These are phyloP conservation scores for Eupleurogrammus muticus DNA, from an alignment of 2,797 vertebrate species.

Conservation along the genomic window DNA sequence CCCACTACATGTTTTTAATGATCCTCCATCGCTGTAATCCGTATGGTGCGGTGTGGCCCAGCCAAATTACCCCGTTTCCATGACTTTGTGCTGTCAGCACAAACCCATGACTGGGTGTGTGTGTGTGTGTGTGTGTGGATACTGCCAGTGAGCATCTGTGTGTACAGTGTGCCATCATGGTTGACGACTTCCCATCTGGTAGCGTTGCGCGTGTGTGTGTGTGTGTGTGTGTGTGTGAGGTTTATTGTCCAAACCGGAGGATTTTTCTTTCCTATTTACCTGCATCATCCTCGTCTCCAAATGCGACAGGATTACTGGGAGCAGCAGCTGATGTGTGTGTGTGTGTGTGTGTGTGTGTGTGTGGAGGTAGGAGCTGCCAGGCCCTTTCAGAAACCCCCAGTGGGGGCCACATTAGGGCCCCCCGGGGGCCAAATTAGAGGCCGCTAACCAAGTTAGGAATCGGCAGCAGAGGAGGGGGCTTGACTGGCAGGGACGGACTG, in stretches of 20 bases:
- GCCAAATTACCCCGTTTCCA: slow-evolving; percentile 57
- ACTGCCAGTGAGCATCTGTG: slow-evolving; percentile 69
- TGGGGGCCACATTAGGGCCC: slow-evolving; percentile 70
- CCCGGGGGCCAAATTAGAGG: slow-evolving; percentile 82
- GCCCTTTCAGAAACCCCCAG: slow-evolving; percentile 64
- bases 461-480: slow-evolving; percentile 65
- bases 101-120: slow-evolving; percentile 50
- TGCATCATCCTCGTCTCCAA: slow-evolving; percentile 61
- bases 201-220: neutral
- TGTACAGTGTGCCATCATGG: slow-evolving; percentile 41
- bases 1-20: slow-evolving; percentile 78
- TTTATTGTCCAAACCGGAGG: slow-evolving; percentile 38
- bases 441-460: slow-evolving; percentile 81
- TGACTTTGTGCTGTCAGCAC: slow-evolving; percentile 79
- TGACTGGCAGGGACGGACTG: slow-evolving; percentile 72
- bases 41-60: slow-evolving; percentile 57
- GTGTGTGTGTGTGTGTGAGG: slow-evolving; percentile 21
- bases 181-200: slow-evolving; percentile 65
- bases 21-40: slow-evolving; percentile 72
- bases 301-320: slow-evolving; percentile 72
- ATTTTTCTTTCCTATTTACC: slow-evolving; percentile 48
- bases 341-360: slow-evolving; percentile 29
- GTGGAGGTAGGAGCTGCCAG: slow-evolving; percentile 52
- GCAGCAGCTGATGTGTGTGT: slow-evolving; percentile 48
- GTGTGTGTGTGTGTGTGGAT: slow-evolving; percentile 7